Evolutionary conservation across 2,797 vertebrate species (phyloP).

Genomic region (Acanthurus leucopareius): DNA sequence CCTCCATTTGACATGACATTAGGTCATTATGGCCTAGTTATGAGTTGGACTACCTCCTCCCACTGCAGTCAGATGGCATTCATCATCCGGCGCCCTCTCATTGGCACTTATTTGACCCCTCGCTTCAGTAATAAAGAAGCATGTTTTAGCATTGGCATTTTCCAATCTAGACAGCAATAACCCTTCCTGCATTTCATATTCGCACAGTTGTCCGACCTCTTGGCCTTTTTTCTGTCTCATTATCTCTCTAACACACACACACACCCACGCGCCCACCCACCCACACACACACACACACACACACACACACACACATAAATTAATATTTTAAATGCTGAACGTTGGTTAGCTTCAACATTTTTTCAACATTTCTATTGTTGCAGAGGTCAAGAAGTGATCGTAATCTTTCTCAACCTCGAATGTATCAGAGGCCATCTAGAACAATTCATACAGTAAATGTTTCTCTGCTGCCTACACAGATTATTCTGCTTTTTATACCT

Average conservation of each 20-base stretch:
- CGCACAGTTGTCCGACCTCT: conserved; percentile 36
- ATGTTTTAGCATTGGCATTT: conserved; percentile 35
- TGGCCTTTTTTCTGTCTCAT: conserved; percentile 23
- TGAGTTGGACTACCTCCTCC: conserved; percentile 24
- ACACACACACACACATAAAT: background rate
- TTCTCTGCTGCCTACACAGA: background rate
- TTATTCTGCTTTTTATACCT: conserved; percentile 20
- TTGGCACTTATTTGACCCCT: conserved; percentile 38
- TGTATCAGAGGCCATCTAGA: background rate
- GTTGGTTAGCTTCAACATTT: background rate
- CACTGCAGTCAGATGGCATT: conserved; percentile 47
- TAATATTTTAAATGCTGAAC: conserved; percentile 7
- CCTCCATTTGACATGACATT: conserved; percentile 39
- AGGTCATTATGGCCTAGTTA: conserved; percentile 31
- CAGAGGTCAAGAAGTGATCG: conserved; percentile 24
- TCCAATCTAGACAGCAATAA: conserved; percentile 41
- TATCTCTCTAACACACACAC: conserved; percentile 9
- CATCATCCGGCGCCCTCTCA: conserved; percentile 35
- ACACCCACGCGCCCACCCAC: background rate
- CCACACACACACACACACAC: background rate
- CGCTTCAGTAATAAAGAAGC: conserved; percentile 42
- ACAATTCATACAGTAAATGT: background rate
- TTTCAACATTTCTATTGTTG: conserved; percentile 14
- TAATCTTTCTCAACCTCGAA: conserved; percentile 13
- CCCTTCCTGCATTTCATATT: conserved; percentile 31